These are phyloP conservation scores for Parazoanthus swiftii DNA, from an alignment of 92 coral and sea anemone genomes.

Conservation along the genomic window DNA sequence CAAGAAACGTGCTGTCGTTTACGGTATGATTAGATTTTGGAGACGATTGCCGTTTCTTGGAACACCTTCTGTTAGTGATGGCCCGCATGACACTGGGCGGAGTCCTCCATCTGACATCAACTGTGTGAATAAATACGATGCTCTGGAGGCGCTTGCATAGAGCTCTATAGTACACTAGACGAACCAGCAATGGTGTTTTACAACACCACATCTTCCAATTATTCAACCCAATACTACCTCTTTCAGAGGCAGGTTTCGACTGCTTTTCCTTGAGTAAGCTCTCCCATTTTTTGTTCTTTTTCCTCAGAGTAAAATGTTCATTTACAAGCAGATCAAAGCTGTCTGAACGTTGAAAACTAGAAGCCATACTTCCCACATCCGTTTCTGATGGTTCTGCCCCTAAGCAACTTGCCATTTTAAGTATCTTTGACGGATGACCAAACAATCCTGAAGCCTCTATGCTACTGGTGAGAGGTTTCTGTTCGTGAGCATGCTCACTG, in stretches of 20 bases:
- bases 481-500: background rate
- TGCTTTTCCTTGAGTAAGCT: background rate
- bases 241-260: background rate
- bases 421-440: background rate
- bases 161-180: background rate
- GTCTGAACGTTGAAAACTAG: background rate
- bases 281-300: background rate
- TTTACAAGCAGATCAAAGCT: conserved; percentile 12
- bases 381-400: conserved; percentile 2
- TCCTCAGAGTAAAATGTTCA: background rate
- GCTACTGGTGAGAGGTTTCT: conserved; percentile 23
- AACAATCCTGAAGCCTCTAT: background rate
- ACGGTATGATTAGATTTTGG: background rate
- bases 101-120: background rate
- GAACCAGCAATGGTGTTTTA: conserved; percentile 22
- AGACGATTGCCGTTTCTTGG: background rate
- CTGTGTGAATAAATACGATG: conserved; percentile 7
- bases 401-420: background rate
- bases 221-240: background rate
- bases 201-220: conserved; percentile 19
- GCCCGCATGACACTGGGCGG: background rate
- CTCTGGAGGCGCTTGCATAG: conserved; percentile 16
- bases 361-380: background rate
- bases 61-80: background rate
- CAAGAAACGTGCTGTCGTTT: background rate